These are phyloP conservation scores for Scytalopus superciliaris DNA, from an alignment of 2,113 vertebrate species.

Conservation along the genomic window DNA sequence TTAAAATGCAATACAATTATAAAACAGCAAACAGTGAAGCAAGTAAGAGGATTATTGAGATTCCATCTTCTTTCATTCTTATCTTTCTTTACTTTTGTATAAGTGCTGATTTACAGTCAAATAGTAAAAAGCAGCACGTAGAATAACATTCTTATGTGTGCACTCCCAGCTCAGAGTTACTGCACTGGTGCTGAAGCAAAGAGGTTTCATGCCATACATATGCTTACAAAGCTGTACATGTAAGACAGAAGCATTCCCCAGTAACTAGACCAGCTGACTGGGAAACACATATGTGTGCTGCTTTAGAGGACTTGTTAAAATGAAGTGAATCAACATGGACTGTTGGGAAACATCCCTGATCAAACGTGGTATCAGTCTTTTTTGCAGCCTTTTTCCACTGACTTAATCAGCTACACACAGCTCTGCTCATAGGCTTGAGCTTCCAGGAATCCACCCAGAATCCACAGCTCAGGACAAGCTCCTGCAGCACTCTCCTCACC, in stretches of 20 bases:
- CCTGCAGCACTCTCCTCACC: background rate
- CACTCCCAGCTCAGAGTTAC: background rate
- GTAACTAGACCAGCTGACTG: background rate
- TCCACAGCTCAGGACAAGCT: background rate
- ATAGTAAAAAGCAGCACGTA: background rate
- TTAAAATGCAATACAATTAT: background rate
- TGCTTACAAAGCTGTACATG: background rate
- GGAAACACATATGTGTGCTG: background rate
- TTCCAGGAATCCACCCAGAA: background rate
- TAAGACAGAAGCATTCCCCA: background rate
- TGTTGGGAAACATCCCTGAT: background rate
- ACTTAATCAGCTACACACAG: background rate
- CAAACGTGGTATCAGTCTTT: background rate
- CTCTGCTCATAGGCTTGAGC: background rate
- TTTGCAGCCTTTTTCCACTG: background rate
- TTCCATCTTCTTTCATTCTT: background rate
- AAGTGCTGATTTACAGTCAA: background rate
- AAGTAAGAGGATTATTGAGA: background rate
- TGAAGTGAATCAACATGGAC: background rate
- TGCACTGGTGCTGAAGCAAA: background rate
- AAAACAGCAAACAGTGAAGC: background rate
- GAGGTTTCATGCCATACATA: background rate
- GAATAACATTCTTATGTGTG: background rate
- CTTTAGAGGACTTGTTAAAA: background rate
- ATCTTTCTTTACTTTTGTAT: background rate